Percentiles rank a stretch among this genome's conserved stretches.
Conservation (phyloP, 2,113 vertebrate species). For the Pipa parva region DNA sequence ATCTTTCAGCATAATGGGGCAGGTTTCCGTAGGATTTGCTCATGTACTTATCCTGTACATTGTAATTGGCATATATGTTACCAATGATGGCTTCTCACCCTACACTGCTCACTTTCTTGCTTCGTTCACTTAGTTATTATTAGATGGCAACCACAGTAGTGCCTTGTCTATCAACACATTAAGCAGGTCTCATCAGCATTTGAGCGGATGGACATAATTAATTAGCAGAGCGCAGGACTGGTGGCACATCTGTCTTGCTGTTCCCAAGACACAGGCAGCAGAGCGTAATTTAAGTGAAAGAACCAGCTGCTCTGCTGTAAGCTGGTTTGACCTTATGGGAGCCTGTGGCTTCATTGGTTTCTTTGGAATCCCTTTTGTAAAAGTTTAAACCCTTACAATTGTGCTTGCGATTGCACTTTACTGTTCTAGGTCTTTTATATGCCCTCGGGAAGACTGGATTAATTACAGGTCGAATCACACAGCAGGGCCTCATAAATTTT, state of each 20-base stretch:
- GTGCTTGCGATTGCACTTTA: conserved; percentile 7
- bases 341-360: conserved; percentile 25
- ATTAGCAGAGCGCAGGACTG: conserved; percentile 31
- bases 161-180: conserved; percentile 28
- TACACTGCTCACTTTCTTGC: too few relatives aligned
- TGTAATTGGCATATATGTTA: too few relatives aligned
- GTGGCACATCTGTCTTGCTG: conserved; percentile 34
- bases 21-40: too few relatives aligned
- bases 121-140: not conserved
- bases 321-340: conserved; percentile 29
- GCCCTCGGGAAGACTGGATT: conserved; percentile 9
- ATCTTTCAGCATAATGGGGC: too few relatives aligned
- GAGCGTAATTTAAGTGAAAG: conserved; percentile 24
- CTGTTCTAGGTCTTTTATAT: not conserved
- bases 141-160: conserved; percentile 20
- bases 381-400: conserved; percentile 27
- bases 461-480: conserved; percentile 27
- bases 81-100: too few relatives aligned
- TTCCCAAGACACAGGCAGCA: conserved; percentile 11
- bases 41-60: too few relatives aligned
- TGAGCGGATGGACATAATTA: conserved; percentile 32
- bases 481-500: conserved; percentile 14
- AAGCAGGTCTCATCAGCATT: conserved; percentile 24
- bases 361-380: conserved; percentile 34
- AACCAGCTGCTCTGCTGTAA: conserved; percentile 36